Percentiles rank a stretch among this genome's conserved stretches.
These are phyloP conservation scores for Lucilia sericata DNA, from an alignment of 1,140 invertebrate genomes.

Conservation along the genomic window DNA sequence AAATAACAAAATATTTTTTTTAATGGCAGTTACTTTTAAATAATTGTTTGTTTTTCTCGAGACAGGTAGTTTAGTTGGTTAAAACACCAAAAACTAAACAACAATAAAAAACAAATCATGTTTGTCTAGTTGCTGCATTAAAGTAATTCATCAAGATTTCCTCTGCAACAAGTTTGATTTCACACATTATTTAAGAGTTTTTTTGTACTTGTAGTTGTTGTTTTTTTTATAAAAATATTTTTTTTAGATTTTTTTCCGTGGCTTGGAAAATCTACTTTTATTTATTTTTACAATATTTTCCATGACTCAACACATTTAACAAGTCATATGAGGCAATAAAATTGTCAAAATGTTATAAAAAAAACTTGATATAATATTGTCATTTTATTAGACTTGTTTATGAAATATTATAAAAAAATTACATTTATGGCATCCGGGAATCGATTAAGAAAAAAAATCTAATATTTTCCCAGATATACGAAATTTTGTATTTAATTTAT, in stretches of 20 bases:
- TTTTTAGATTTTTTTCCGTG: background rate
- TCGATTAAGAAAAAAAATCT: too few species aligned
- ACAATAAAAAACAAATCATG: slow-evolving; percentile 20
- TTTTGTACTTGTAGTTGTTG: too few species aligned
- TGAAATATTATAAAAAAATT: too few species aligned
- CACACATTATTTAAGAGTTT: slow-evolving; percentile 16
- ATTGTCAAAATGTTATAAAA: too few species aligned
- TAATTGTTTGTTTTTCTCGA: background rate
- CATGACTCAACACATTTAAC: background rate
- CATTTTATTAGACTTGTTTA: too few species aligned
- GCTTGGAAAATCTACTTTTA: too few species aligned
- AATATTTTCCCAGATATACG: too few species aligned
- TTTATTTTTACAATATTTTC: background rate
- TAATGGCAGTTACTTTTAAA: background rate
- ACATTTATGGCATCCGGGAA: too few species aligned
- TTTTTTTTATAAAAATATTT: background rate
- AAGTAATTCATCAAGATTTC: slow-evolving; percentile 27
- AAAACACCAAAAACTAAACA: background rate
- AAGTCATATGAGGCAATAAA: background rate
- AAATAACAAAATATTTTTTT: background rate
- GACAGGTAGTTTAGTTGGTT: background rate
- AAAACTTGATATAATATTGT: too few species aligned
- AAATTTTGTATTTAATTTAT: too few species aligned
- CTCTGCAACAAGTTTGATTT: slow-evolving; percentile 14
- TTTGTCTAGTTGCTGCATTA: slow-evolving; percentile 13